These are phyloP conservation scores for Eupleurogrammus muticus DNA, from an alignment of 2,797 vertebrate species.

Conservation along the genomic window DNA sequence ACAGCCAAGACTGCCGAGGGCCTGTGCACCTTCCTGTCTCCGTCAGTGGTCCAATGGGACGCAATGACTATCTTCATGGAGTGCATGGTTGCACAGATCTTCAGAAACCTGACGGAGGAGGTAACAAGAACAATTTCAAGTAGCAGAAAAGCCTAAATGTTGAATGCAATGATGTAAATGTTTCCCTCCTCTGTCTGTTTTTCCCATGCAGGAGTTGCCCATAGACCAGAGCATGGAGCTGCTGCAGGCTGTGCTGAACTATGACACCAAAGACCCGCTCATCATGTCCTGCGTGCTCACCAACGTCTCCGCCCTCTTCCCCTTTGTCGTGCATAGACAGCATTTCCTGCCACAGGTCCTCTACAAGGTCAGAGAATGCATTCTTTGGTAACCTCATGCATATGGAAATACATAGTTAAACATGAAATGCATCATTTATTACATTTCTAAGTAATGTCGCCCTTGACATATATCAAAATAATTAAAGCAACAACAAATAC, in stretches of 20 bases:
- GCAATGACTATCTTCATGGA: constrained; percentile 96
- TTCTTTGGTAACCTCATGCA: neutral
- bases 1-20: constrained; percentile 87
- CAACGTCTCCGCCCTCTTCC: constrained; percentile 93
- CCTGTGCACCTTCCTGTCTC: constrained; percentile 90
- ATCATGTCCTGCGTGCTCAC: constrained; percentile 95
- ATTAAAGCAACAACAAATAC: neutral
- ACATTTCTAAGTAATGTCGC: no score
- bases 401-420: neutral
- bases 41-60: constrained; percentile 94
- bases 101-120: constrained; percentile 89
- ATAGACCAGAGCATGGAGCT: constrained; percentile 91
- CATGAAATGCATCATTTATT: neutral
- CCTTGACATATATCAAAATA: neutral
- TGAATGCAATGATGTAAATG: neutral
- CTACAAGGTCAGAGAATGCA: constrained; percentile 85
- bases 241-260: constrained; percentile 90
- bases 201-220: constrained; percentile 85
- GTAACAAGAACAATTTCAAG: constrained; percentile 71
- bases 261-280: constrained; percentile 93
- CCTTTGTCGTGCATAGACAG: constrained; percentile 88
- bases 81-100: constrained; percentile 89
- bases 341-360: constrained; percentile 90
- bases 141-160: neutral
- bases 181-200: neutral